These are phyloP conservation scores for Aphelenchoides avenae DNA, from an alignment of 1,140 invertebrate genomes.

Conservation along the genomic window DNA sequence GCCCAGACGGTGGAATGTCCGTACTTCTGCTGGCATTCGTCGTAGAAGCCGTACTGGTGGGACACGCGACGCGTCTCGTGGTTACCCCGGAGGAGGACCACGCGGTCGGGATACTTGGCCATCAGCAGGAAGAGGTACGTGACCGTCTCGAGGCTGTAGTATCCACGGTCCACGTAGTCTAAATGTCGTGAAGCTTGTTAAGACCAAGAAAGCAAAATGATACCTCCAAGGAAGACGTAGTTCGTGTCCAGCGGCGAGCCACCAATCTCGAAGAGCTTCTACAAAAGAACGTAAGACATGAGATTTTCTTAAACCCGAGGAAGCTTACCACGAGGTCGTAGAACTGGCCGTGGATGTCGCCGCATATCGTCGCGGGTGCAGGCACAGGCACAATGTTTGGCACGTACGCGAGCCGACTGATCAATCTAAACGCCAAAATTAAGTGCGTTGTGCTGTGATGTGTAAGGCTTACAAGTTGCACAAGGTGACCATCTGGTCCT, in stretches of 20 bases:
- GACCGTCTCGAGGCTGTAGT: constrained; percentile 98
- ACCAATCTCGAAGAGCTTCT: constrained; percentile 95
- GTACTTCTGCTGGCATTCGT: constrained; percentile 59
- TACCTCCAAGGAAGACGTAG: constrained; percentile 48
- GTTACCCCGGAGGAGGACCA: constrained; percentile 91
- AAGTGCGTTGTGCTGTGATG: not conserved
- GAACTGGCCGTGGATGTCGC: constrained; percentile 53
- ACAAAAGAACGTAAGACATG: not conserved
- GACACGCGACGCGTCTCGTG: constrained; percentile 93
- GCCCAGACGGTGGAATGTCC: constrained; percentile 56
- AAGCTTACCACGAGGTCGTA: not conserved
- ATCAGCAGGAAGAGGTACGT: constrained; percentile 89
- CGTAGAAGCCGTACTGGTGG: constrained; percentile 66
- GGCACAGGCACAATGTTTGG: constrained; percentile 47
- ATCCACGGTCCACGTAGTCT: constrained; percentile 95
- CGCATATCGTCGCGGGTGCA: constrained; percentile 54
- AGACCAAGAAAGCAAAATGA: constrained; percentile 15
- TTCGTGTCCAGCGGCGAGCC: constrained; percentile 68
- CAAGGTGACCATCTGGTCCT: constrained; percentile 47
- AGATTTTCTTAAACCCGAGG: not conserved
- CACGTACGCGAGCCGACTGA: constrained; percentile 27
- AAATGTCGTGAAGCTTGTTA: constrained; percentile 6
- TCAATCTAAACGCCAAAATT: constrained; percentile 33
- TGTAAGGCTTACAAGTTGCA: constrained; percentile 46
- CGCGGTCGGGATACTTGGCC: constrained; percentile 95